phyloP scores from a whole-genome alignment of 2,113 vertebrate species.

The Danio rerio region DNA sequence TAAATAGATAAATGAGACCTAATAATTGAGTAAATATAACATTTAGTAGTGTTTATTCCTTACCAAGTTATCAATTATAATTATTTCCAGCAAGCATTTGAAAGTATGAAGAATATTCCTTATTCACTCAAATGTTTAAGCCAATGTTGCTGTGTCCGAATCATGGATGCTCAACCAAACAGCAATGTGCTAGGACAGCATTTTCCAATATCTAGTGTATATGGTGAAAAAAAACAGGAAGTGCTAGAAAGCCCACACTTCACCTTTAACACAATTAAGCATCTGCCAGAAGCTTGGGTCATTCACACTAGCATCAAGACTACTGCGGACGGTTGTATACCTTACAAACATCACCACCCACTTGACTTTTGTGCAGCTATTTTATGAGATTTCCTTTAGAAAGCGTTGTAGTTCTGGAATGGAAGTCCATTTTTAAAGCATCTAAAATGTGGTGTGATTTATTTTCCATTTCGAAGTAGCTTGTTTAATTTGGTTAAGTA shows the following conservation, averaged over 20 bases:
- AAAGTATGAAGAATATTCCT: not conserved
- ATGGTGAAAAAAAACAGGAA: not conserved
- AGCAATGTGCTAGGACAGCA: not conserved
- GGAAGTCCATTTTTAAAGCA: too few species aligned
- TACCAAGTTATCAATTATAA: not conserved
- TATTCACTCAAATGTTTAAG: not conserved
- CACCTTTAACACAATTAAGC: not conserved
- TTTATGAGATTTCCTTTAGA: too few species aligned
- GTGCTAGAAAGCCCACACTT: not conserved
- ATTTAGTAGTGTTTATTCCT: not conserved
- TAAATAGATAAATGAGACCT: too few species aligned
- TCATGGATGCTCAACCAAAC: slow-evolving; percentile 4
- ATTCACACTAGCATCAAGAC: not conserved
- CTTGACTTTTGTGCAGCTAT: not conserved
- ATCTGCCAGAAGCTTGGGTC: not conserved
- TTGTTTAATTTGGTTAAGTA: too few species aligned
- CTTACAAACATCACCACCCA: slow-evolving; percentile 1
- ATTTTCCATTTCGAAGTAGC: too few species aligned
- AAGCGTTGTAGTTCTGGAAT: not conserved
- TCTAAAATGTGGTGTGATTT: too few species aligned
- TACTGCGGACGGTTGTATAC: not conserved
- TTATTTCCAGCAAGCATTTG: not conserved
- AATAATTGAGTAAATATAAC: too few species aligned
- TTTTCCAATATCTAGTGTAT: not conserved
- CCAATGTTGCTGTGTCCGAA: not conserved